Percentiles rank a stretch among this genome's conserved stretches.
These are phyloP conservation scores for Neodontobutis hainanensis DNA, from an alignment of 2,113 vertebrate genomes.

Conservation along the genomic window DNA sequence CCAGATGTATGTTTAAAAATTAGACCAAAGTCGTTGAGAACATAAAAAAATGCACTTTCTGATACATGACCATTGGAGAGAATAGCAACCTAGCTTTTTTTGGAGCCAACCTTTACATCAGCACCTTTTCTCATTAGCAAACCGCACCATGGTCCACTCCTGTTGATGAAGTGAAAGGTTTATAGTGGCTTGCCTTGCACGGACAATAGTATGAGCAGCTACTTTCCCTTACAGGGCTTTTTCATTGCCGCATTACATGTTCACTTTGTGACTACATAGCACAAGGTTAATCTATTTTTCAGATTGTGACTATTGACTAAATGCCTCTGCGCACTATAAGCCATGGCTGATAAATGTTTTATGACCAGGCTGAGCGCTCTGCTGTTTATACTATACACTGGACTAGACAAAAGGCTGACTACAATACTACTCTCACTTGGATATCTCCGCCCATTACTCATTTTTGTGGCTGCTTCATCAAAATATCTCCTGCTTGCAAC, in stretches of 20 bases:
- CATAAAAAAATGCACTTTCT: no score
- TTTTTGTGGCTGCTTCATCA: conserved; percentile 18
- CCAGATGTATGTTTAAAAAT: no score
- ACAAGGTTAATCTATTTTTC: conserved; percentile 10
- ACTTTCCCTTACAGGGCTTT: no score
- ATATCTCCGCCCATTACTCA: not conserved
- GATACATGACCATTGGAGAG: no score
- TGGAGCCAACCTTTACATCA: no score
- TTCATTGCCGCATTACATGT: not conserved
- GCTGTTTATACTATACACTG: not conserved
- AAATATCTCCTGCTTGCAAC: conserved; percentile 54
- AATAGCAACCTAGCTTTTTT: no score
- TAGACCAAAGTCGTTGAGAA: no score
- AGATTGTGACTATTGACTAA: conserved; percentile 6
- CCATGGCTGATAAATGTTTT: not conserved
- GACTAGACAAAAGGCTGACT: conserved; percentile 6
- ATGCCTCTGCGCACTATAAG: not conserved
- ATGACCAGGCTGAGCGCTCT: conserved; percentile 6
- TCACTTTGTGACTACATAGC: not conserved
- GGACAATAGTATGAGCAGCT: no score
- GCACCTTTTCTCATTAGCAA: no score
- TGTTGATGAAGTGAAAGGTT: no score
- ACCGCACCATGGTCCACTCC: no score
- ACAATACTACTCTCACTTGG: not conserved
- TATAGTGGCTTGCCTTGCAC: no score